Evolutionary conservation across 2,888 invertebrate genomes (phyloP).

Genomic region (Silvanus unidentatus): DNA sequence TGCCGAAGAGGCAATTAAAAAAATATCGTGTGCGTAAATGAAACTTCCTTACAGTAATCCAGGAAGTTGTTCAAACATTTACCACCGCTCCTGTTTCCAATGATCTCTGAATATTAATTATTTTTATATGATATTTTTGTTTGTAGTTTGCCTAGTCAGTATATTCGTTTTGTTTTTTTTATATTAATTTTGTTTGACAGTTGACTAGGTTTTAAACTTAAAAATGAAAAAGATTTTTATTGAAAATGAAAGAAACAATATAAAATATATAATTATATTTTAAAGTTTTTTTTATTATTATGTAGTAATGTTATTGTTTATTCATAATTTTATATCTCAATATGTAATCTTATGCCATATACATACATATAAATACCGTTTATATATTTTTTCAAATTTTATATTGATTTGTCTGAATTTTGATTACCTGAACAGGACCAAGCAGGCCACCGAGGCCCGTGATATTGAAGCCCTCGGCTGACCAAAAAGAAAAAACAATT

Average conservation of each 20-base stretch:
- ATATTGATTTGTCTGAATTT: constrained; percentile 26
- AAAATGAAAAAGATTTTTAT: too few relatives aligned
- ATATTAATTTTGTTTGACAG: too few relatives aligned
- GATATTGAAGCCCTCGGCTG: constrained; percentile 41
- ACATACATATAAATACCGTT: constrained; percentile 7
- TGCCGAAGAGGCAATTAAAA: constrained; percentile 40
- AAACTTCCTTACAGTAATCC: constrained; percentile 32
- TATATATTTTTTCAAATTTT: constrained; percentile 5
- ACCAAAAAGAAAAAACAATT: constrained; percentile 40
- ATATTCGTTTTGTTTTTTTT: constrained; percentile 39
- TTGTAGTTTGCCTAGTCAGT: constrained; percentile 44
- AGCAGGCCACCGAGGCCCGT: constrained; percentile 39
- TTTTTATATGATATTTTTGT: constrained; percentile 33
- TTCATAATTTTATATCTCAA: constrained; percentile 27
- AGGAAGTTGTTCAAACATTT: constrained; percentile 25
- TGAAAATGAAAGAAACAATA: too few relatives aligned
- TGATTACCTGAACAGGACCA: constrained; percentile 45
- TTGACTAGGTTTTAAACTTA: constrained; percentile 38
- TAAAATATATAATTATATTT: constrained; percentile 5
- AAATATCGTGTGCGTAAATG: constrained; percentile 31
- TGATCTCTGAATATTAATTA: constrained; percentile 38
- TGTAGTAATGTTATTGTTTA: constrained; percentile 37
- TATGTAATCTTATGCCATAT: constrained; percentile 26
- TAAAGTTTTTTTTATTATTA: constrained; percentile 3
- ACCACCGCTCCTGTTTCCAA: constrained; percentile 40